Evolutionary conservation across 2,113 vertebrate species (phyloP), one percentile per base, ranked within the genome.

Genomic region (Porphyrio hochstetteri): DNA sequence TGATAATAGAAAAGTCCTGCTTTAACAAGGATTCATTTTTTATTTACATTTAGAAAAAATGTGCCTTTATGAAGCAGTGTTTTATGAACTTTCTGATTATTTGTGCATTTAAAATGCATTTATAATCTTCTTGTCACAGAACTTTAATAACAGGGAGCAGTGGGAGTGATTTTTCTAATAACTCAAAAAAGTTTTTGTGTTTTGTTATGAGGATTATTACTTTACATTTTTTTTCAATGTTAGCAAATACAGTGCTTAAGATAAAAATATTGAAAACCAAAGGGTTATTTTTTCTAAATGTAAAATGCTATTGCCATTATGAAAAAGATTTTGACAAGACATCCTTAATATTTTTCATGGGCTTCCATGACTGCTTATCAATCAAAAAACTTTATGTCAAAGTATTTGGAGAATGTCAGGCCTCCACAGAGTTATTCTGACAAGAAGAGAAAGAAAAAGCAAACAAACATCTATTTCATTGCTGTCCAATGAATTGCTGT

Each of bases 321-420:
- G 33, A 92, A 65, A 35, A 9, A 7, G 16, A 76, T 0, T 3
- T 86, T 56, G 53, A 48, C 38, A 57, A 36, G 9, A 28, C 4
- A 24, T 21, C 15, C 27, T 64, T 82, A 25, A 59, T 72, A 86
- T 84, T 57, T 13, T 50, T 50, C 38, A 64, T 9, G 57, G 8
- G 6, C 5, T 86, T 93, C 74, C 81, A 20, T 10, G 38, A 52
- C 17, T 79, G 5, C 61, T 69, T 85, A 57, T 91, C 42, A 89
- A 53, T 86, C 38, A 63, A 89, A 93, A 92, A 94, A n/a, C 33
- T 76, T 29, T 84, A 17, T 75, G 52, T 94, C 92, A 93, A 94
- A 84, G 16, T 18, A 36, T 93, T 90, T 67, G 87, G 69, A 96
- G 91, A 96, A 77, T 24, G 8, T 92, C 17, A 91, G 93, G 78